Evolutionary conservation across 1,140 invertebrate genomes (phyloP), one percentile per base, ranked within the genome.

Genomic region (Musca domestica): DNA sequence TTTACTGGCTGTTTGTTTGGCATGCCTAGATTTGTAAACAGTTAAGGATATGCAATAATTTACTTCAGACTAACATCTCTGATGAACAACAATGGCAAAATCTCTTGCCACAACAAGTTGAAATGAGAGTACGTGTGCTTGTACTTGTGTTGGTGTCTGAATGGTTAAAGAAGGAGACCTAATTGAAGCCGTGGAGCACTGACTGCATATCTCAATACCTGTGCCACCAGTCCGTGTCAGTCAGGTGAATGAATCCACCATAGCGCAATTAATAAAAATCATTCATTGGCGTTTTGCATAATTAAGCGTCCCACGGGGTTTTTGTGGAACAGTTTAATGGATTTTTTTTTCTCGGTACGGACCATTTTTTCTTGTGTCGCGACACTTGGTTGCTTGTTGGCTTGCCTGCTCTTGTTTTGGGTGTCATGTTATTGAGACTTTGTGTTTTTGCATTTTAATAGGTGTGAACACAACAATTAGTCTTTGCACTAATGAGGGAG

Each of bases 401-500:
- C 48, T 51, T 17, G 4, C 9, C 20, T 51, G 20, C 48, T 58
- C 27, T 58, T 58, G 54, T 56, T 30, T 51, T 51, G 6, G 48
- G 17, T 51, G 12, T 30, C 27, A n/a, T 30, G 54, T 58, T 27
- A 41, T 41, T 41, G 34, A 41, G 34, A 41, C 34, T 41, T 41
- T 41, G 34, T 41, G 22, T 48, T 19, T 61, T 34, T 61, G 19
- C 34, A 17, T 61, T 61, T 61, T 61, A 61, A 61, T 61, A 61
- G 56, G 56, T 61, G 56, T 61, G 56, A 61, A 61, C 56, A 61
- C 56, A 61, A 61, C 56, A 61, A 61, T 61, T 61, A 61, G 27
- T 61, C 25, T 58, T 58, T 58, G 25, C 54, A 58, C 27, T 58
- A 58, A 58, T 27, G 20, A 58, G 25, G 54, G 23, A 30, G 17